A percentile compares a stretch with the other conserved stretches of the same genome.
phyloP scores from a whole-genome alignment of 2,113 vertebrate genomes.

The Myrmecophaga tridactyla region DNA sequence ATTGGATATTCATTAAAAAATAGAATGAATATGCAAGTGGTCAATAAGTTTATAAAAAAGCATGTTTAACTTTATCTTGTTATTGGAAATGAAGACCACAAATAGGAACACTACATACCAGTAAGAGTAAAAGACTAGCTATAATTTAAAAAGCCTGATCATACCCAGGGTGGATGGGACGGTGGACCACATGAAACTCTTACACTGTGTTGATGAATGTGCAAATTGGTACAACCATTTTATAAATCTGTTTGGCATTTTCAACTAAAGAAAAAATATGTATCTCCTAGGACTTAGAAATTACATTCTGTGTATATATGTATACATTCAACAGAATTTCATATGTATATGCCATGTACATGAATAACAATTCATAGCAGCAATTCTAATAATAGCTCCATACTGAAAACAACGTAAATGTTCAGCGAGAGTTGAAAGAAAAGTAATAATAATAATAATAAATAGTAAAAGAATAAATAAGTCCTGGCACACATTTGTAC shows the following conservation, averaged over 20 bases:
- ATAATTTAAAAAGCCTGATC: neutral
- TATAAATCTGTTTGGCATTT: neutral
- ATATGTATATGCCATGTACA: too few relatives aligned
- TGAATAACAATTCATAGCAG: neutral
- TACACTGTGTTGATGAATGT: neutral
- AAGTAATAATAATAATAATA: too few relatives aligned
- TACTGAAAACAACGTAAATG: neutral
- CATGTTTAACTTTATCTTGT: neutral
- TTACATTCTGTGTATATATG: neutral
- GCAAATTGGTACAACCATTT: neutral
- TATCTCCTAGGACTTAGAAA: neutral
- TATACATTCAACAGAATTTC: neutral
- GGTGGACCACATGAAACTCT: neutral
- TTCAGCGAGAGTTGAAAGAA: neutral
- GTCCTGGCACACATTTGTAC: neutral
- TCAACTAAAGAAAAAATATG: neutral
- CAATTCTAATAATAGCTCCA: neutral
- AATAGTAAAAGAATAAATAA: neutral
- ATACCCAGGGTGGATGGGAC: neutral
- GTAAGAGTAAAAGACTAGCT: neutral
- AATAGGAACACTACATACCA: neutral
- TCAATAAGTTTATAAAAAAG: neutral
- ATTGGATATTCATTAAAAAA: neutral
- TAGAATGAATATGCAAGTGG: neutral
- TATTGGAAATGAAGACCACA: conserved; percentile 11